Base-by-base conservation (phyloP, 1,140 invertebrate genomes). In the Meloidogyne exigua region DNA sequence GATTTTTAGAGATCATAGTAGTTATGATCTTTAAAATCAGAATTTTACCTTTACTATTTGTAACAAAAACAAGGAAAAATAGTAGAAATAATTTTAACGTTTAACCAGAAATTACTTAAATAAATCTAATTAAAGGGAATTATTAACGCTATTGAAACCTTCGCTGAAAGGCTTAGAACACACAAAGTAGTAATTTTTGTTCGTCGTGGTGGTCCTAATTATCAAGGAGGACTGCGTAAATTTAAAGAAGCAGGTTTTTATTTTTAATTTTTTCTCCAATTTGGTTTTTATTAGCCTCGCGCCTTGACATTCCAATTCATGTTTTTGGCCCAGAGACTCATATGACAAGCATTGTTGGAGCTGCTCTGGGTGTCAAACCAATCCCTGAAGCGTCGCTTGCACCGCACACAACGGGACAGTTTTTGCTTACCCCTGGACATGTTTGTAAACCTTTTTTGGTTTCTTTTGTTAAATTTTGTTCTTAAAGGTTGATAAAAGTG, bases 291-390 rank as follows among this genome's bases (percentile, higher is more conserved):
- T 81, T 75, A 80, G 79, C 77, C 82, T 92, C 92, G 23, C 90
- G 89, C 28, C 65, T 96, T 25, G 93, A 93, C 67, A 93, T 99
- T 84, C 94, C 95, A 0, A 91, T 98, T 79, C 89, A 91, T 84
- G 96, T 99, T 32, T 99, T 97, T 88, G 97, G 97, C 0, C 96
- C 96, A 0, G 97, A 99, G 89, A 96, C 94, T 12, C 96, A 99
- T 88, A 99, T 99, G 97, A 99, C 97, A 0, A 93, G 95, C 12
- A 98, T 99, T 86, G 96, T 97, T 78, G 94, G 94, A 13, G 96
- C 98, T 92, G 96, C 96, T 1, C 89, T 99, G 65, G 95, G 95
- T n/a, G 49, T 66, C 15, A 32, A 76, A 21, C 93, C 94, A 0
- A 89, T 91, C 81, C 89, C 90, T 32, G 84, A 87, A n/a, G 90